Base-by-base conservation (phyloP, 2,888 invertebrate genomes). In the Eucera pruinosa region DNA sequence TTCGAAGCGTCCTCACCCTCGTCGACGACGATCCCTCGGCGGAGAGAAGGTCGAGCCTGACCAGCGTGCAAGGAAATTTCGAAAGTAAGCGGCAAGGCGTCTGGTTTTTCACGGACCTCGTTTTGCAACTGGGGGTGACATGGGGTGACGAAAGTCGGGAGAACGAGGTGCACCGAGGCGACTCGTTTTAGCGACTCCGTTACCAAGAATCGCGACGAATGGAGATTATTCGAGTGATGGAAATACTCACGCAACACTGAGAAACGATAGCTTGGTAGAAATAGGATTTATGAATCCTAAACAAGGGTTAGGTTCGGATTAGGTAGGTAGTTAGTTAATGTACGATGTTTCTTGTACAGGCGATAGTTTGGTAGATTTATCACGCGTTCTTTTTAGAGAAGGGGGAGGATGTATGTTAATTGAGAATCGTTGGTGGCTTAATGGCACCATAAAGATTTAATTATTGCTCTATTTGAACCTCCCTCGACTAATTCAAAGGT, bases 1-100 rank as follows among this genome's bases (percentile, higher is more conserved):
- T 48, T 30, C 41, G 33, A 58, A 27, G 23, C 57, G 15, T 13
- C 33, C 33, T 76, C 66, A 50, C 68, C 69, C 62, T 45, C 71
- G 71, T 54, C 61, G 45, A 30, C 61, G 45, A 30, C 71, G 55
- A 64, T 47, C 64, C 72, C 47, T 33, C 55, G 71, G 55, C 68
- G 60, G 58, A 36, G 57, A 54, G 75, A 87, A 84, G 83, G 73
- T 87, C 87, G 85, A 76, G 77, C 55, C 85, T 88, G 88, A 87
- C 88, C 88, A 87, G 66, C 77, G 72, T 41, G 80, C 75, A 66
- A 80, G 61, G 71, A 74, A 78, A 80, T 83, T 82, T 69, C 71
- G 55, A 80, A 80, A 60, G 75, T 75, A 71, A 70, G 57, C 57
- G 71, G 43, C n/a, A n/a, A n/a, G n/a, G n/a, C 70, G 69, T 74